Evolutionary conservation across 2,888 invertebrate genomes (phyloP), one percentile per base, ranked within the genome.

Genomic region (Eupithecia inturbata): DNA sequence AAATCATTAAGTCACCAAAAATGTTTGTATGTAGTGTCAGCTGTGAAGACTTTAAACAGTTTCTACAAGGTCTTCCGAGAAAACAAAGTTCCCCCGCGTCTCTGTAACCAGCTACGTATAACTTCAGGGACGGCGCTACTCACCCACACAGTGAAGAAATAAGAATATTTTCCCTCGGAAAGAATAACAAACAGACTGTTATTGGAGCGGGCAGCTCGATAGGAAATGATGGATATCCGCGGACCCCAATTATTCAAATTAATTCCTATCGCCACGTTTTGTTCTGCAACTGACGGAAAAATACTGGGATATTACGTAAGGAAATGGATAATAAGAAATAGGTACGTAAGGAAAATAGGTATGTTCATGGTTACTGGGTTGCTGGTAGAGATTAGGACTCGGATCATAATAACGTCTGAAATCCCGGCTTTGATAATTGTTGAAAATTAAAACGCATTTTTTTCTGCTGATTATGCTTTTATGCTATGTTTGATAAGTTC

Each of bases 191-290:
- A 73, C 62, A 68, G 72, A 70, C 68, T 68, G 68, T 70, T 76
- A 73, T 68, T 73, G 72, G 68, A 71, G 73, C 72, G 70, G 45
- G 70, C 49, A 67, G 71, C 73, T 76, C 68, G 76, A 73, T 76
- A 73, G 82, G 83, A 87, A 86, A 87, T 89, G 88, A 89, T 88
- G 89, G 87, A 89, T 89, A 86, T 82, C 80, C 84, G 73, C 76
- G 81, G 81, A 84, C 83, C 75, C 79, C 85, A 91, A 89, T 89
- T 92, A 92, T 92, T 92, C 86, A 90, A 92, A 92, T 92, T 84
- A 88, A 92, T 91, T 84, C 76, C 80, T 68, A 70, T 70, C 73
- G 70, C 74, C 80, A 74, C 63, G 77, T 77, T 79, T 77, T 77
- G 78, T 77, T 78, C 73, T 73, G 75, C 73, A 72, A 74, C 76